These are phyloP conservation scores for Capromys pilorides DNA, from an alignment of 2,797 vertebrate species.

Conservation along the genomic window DNA sequence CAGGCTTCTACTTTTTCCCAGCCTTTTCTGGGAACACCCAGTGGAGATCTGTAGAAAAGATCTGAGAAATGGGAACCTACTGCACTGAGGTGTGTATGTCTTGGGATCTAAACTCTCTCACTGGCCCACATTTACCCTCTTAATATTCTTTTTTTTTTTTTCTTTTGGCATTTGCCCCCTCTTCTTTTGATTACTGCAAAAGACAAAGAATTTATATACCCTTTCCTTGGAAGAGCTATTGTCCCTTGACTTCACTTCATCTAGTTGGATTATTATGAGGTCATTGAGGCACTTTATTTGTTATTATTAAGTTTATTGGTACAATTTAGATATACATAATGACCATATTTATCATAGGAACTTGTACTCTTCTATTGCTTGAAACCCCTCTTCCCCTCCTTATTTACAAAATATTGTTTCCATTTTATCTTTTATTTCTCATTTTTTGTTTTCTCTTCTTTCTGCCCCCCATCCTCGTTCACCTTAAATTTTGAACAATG, in stretches of 20 bases:
- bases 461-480: too few species aligned
- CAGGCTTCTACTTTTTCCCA: not conserved
- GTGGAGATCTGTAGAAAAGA: not conserved
- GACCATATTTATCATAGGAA: too few species aligned
- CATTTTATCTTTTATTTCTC: too few species aligned
- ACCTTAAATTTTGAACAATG: too few species aligned
- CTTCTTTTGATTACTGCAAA: not conserved
- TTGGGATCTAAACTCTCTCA: not conserved
- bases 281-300: not conserved
- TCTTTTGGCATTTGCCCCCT: not conserved
- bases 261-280: not conserved
- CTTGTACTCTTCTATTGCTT: too few species aligned
- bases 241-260: not conserved
- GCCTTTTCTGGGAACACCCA: not conserved
- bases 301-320: too few species aligned
- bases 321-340: too few species aligned
- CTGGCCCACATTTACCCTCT: not conserved
- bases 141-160: not conserved
- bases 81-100: not conserved
- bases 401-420: too few species aligned
- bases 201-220: not conserved
- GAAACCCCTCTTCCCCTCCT: too few species aligned
- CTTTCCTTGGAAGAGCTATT: not conserved
- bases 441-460: too few species aligned
- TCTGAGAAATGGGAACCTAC: not conserved